phyloP scores from a whole-genome alignment of 2,113 vertebrate genomes.

The Dendropsophus ebraccatus region DNA sequence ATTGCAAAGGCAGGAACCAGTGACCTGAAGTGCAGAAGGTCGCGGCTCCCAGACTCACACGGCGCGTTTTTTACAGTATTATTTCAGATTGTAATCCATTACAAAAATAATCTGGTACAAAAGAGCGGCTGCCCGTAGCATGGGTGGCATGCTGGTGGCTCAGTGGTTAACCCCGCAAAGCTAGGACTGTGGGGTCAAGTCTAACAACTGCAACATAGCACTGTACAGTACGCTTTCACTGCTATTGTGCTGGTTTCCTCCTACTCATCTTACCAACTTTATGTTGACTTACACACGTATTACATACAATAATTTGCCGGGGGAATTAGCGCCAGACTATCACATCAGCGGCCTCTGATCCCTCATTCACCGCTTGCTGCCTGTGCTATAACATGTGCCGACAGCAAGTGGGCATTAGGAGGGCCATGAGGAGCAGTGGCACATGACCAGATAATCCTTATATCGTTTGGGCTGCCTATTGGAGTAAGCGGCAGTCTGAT shows the following conservation, averaged over 20 bases:
- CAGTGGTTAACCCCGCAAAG: background rate
- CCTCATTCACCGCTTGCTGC: too few species aligned
- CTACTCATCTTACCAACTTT: background rate
- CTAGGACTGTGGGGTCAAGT: background rate
- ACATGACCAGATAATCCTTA: too few species aligned
- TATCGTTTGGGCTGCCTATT: too few species aligned
- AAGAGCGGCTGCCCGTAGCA: background rate
- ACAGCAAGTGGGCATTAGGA: too few species aligned
- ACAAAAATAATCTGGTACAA: background rate
- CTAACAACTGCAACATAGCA: background rate
- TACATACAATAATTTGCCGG: too few species aligned
- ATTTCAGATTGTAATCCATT: constrained; percentile 5
- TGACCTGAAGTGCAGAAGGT: constrained; percentile 23
- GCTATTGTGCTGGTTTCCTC: background rate
- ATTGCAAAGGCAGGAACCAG: background rate
- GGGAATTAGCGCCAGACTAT: too few species aligned
- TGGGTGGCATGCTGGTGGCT: background rate
- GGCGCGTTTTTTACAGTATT: background rate
- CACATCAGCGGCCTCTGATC: too few species aligned
- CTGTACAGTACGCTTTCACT: background rate
- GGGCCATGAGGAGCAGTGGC: too few species aligned
- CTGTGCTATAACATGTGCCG: too few species aligned
- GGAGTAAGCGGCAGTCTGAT: too few species aligned
- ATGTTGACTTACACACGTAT: too few species aligned
- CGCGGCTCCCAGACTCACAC: background rate